These are phyloP conservation scores for Dreissena polymorpha DNA, from an alignment of 1,140 invertebrate genomes.

Conservation along the genomic window DNA sequence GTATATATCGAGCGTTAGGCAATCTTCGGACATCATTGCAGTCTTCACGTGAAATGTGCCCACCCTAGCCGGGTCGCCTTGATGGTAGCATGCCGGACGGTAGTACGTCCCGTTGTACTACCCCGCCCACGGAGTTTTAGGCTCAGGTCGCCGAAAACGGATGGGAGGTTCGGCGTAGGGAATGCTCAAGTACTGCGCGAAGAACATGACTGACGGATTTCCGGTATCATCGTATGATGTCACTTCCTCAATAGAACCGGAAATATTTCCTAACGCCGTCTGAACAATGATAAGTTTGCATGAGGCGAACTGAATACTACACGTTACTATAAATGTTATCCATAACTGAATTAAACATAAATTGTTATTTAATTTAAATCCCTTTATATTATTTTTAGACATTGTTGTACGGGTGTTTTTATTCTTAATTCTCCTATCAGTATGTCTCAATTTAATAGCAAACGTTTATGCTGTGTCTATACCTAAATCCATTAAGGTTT, in stretches of 20 bases:
- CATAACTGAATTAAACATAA: too few relatives aligned
- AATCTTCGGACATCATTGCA: constrained; percentile 29
- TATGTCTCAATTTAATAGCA: too few relatives aligned
- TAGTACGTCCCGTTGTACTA: constrained; percentile 27
- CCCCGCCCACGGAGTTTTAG: constrained; percentile 81
- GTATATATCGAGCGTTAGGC: constrained; percentile 44
- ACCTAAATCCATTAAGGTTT: too few relatives aligned
- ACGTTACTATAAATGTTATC: too few relatives aligned
- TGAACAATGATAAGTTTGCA: background rate
- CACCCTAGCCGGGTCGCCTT: background rate
- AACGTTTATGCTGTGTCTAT: too few relatives aligned
- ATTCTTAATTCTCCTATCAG: too few relatives aligned
- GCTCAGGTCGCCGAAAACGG: constrained; percentile 87
- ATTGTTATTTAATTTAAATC: too few relatives aligned
- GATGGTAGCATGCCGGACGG: constrained; percentile 28
- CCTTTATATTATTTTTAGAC: too few relatives aligned
- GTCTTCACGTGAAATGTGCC: background rate
- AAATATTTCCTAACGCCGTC: constrained; percentile 16
- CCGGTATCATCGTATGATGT: background rate
- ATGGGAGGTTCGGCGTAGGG: constrained; percentile 95
- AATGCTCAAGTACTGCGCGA: constrained; percentile 88
- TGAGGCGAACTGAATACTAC: too few relatives aligned
- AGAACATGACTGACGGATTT: background rate
- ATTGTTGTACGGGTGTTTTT: too few relatives aligned
- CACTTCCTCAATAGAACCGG: constrained; percentile 11